Evolutionary conservation across 2,113 vertebrate genomes (phyloP).

Genomic region (Callospermophilus lateralis): DNA sequence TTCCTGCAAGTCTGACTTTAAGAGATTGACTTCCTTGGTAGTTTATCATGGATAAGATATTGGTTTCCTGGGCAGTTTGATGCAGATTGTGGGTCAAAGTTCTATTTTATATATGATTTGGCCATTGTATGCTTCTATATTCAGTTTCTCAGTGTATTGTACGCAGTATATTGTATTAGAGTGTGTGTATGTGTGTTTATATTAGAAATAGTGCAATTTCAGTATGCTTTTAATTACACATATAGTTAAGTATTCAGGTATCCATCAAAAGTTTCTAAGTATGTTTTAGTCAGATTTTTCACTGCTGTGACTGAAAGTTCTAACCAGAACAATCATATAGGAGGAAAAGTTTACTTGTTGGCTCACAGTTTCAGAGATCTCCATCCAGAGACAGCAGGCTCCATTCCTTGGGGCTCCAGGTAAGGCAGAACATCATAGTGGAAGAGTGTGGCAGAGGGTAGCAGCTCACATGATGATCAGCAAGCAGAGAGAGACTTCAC

Average conservation of each 20-base stretch:
- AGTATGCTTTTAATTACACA: not conserved
- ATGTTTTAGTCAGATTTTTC: no score
- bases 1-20: not conserved
- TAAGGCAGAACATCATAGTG: no score
- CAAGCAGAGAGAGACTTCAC: no score
- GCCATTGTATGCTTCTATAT: not conserved
- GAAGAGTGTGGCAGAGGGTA: no score
- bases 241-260: not conserved
- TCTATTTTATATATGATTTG: not conserved
- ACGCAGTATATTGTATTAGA: not conserved
- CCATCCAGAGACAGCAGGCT: no score
- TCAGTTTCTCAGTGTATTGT: not conserved
- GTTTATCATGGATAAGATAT: not conserved
- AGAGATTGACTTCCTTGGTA: not conserved
- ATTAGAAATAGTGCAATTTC: not conserved
- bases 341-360: no score
- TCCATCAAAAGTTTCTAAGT: not conserved
- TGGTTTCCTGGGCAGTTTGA: not conserved
- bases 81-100: not conserved
- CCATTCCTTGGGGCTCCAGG: no score
- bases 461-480: no score
- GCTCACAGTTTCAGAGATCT: no score
- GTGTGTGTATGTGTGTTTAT: not conserved
- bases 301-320: no score
- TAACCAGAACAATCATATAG: no score